Base-by-base conservation (phyloP, 2,113 vertebrate genomes). In the Camelus dromedarius region DNA sequence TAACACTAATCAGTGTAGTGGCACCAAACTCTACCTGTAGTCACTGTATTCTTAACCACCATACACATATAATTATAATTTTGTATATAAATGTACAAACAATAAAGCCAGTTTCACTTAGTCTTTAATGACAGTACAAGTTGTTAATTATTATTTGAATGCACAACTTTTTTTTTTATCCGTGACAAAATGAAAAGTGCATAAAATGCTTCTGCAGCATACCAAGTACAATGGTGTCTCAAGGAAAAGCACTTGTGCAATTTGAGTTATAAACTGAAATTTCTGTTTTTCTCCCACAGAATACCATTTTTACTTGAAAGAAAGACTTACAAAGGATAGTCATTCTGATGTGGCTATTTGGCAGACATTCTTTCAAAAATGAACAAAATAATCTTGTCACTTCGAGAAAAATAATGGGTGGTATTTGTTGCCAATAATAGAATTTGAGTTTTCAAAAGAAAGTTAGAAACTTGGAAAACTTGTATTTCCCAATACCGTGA, bases 391-490 rank as follows among this genome's bases (percentile, higher is more conserved):
- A 50, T 56, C 30, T 92, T 56, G 5, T 77, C 14, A 60, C 18
- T 87, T 76, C 4, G 24, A 48, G 26, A 52, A 48, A 76, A 95
- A 81, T 3, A 62, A 18, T 16, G 86, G 11, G 38, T 64, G 32
- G 24, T 24, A 73, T 91, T 90, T 87, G 64, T 50, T 90, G 46
- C 26, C 48, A 46, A 19, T 86, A 64, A 85, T 26, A 42, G 77
- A 80, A 93, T 90, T 85, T 82, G 46, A 76, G 10, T 90, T 93
- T 96, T 42, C 81, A 82, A 76, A 58, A 90, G 46, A 81, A 88
- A 67, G 18, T 79, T 73, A n/a, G 80, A 62, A 86, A 86, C 76
- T 62, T 69, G 60, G 22, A 54, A 76, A 67, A 38, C 11, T 50
- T 77, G 8, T 58, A 8, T 88, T 16, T 30, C 82, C 58, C 13